Conservation (phyloP, 1,140 invertebrate species). For the Homalodisca vitripennis region DNA sequence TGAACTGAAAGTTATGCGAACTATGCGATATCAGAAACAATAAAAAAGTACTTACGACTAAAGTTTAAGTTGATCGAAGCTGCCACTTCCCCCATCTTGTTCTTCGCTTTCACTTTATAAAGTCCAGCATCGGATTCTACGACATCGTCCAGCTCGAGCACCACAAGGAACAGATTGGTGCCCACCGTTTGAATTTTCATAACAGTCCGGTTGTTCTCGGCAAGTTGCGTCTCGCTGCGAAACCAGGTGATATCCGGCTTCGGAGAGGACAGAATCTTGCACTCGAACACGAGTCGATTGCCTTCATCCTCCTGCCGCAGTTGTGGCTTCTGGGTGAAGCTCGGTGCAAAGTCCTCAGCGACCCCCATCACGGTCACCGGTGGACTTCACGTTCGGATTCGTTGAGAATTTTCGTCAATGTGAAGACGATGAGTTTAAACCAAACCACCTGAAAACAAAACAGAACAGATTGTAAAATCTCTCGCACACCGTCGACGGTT, state of each 20-base stretch:
- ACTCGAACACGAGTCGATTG: constrained; percentile 93
- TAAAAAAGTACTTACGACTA: constrained; percentile 79
- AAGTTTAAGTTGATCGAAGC: constrained; percentile 99
- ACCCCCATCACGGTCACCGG: constrained; percentile 61
- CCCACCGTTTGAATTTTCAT: constrained; percentile 83
- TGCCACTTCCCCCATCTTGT: constrained; percentile 96
- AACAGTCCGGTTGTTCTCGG: constrained; percentile 78
- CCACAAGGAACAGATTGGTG: constrained; percentile 84
- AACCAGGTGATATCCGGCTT: constrained; percentile 92
- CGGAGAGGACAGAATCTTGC: constrained; percentile 82
- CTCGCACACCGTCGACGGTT: no score
- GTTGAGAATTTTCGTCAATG: constrained; percentile 23
- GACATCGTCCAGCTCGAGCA: constrained; percentile 92
- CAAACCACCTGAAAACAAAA: constrained; percentile 21
- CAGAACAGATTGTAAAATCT: no score
- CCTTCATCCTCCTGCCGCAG: constrained; percentile 94
- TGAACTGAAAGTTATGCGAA: no score
- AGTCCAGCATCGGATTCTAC: constrained; percentile 94
- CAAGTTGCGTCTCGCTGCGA: constrained; percentile 78
- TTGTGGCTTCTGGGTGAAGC: constrained; percentile 95
- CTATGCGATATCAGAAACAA: no score
- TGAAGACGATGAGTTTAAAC: constrained; percentile 16
- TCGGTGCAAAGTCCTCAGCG: constrained; percentile 92
- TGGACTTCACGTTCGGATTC: constrained; percentile 24
- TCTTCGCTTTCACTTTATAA: constrained; percentile 97